Percentiles rank a stretch among this genome's conserved stretches.
Conservation (phyloP, 2,797 vertebrate genomes). For the Caiman crocodilus region DNA sequence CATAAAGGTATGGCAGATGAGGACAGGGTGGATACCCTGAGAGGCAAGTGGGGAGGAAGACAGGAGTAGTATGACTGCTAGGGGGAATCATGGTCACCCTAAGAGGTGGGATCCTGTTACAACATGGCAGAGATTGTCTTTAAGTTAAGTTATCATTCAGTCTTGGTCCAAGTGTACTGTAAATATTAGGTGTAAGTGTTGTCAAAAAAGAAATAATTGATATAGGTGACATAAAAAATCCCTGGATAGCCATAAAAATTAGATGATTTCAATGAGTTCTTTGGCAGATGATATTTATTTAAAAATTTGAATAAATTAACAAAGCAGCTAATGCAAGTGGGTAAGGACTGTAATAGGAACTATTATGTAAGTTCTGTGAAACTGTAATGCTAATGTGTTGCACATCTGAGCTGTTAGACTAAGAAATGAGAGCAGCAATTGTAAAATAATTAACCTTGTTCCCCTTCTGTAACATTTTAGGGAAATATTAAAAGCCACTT, state of each 20-base stretch:
- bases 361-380: conserved; percentile 14
- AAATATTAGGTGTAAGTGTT: conserved; percentile 2
- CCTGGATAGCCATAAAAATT: neutral
- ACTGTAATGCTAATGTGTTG: neutral
- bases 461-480: conserved; percentile 28
- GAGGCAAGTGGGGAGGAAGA: too few species aligned
- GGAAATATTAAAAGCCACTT: conserved; percentile 45
- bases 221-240: neutral
- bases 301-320: neutral
- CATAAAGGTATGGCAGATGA: too few species aligned
- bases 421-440: conserved; percentile 32
- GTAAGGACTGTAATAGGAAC: conserved; percentile 8
- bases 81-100: too few species aligned
- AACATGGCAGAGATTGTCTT: neutral
- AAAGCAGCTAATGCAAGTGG: neutral
- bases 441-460: conserved; percentile 56
- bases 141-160: neutral
- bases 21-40: too few species aligned
- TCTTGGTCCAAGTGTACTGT: neutral
- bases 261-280: neutral
- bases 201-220: neutral
- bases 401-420: neutral
- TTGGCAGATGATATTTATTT: neutral
- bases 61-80: too few species aligned
- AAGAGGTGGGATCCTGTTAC: neutral